Percentiles rank a stretch among this genome's conserved stretches.
Evolutionary conservation across 2,888 invertebrate genomes (phyloP).

Genomic region (Lasioglossum villosulum): DNA sequence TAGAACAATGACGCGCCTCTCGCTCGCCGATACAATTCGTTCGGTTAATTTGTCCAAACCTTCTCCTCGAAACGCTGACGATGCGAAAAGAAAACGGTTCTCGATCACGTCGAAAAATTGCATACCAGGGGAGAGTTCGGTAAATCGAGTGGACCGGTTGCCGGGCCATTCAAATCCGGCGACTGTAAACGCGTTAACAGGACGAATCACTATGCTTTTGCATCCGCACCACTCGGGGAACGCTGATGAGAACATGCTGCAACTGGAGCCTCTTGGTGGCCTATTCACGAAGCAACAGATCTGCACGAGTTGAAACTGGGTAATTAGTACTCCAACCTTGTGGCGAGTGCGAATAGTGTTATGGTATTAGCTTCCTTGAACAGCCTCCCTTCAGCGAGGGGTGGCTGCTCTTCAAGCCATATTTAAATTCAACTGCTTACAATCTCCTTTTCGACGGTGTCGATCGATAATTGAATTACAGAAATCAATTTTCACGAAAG

Average conservation of each 20-base stretch:
- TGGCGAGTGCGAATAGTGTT: not conserved
- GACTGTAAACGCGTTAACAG: conserved; percentile 6
- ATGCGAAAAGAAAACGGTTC: conserved; percentile 6
- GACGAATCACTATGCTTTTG: not conserved
- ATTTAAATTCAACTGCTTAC: not conserved
- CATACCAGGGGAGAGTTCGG: not conserved
- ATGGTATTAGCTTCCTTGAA: not conserved
- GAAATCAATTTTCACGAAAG: no score
- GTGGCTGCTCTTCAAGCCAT: not conserved
- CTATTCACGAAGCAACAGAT: not conserved
- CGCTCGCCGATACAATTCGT: not conserved
- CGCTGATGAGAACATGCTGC: not conserved
- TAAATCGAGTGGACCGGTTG: conserved; percentile 18
- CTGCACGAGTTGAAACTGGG: not conserved
- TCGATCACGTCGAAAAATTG: not conserved
- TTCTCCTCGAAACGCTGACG: conserved; percentile 3
- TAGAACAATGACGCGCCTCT: not conserved
- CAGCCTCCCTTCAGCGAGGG: not conserved
- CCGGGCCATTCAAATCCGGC: conserved; percentile 5
- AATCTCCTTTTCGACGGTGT: not conserved
- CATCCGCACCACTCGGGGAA: not conserved
- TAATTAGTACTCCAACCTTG: not conserved
- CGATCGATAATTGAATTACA: not conserved
- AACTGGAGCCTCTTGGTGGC: not conserved
- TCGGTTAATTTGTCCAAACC: not conserved